Percentiles rank a stretch among this genome's conserved stretches.
phyloP scores from a whole-genome alignment of 2,888 invertebrate genomes.

The Drosophila seclusa region DNA sequence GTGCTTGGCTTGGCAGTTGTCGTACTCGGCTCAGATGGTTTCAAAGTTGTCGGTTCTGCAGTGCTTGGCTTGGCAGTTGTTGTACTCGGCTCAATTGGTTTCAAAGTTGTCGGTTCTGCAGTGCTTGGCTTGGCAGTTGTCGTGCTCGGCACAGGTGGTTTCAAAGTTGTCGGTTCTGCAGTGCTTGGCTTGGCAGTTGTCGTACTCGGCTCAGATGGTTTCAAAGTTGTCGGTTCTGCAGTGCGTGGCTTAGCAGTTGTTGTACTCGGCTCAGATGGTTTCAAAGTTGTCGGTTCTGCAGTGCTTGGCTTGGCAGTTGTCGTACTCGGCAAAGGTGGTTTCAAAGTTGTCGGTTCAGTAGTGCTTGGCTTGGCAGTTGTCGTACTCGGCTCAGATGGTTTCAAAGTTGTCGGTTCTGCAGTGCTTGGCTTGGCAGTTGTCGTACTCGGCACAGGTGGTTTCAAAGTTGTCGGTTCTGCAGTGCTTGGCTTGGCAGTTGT shows the following conservation, averaged over 20 bases:
- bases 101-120: background rate
- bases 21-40: background rate
- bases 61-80: too few species aligned
- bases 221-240: background rate
- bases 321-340: background rate
- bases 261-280: background rate
- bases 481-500: too few species aligned
- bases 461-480: too few species aligned
- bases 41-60: background rate
- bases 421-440: too few species aligned
- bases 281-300: background rate
- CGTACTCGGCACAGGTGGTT: too few species aligned
- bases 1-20: background rate
- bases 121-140: background rate
- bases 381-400: background rate
- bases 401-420: too few species aligned
- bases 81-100: background rate
- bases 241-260: background rate
- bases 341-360: background rate
- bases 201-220: background rate
- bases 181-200: background rate
- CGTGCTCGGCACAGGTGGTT: accelerated
- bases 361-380: too few species aligned
- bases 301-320: background rate
- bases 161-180: background rate